These are phyloP conservation scores for Xenops minutus DNA, from an alignment of 2,797 vertebrate genomes.

Conservation along the genomic window DNA sequence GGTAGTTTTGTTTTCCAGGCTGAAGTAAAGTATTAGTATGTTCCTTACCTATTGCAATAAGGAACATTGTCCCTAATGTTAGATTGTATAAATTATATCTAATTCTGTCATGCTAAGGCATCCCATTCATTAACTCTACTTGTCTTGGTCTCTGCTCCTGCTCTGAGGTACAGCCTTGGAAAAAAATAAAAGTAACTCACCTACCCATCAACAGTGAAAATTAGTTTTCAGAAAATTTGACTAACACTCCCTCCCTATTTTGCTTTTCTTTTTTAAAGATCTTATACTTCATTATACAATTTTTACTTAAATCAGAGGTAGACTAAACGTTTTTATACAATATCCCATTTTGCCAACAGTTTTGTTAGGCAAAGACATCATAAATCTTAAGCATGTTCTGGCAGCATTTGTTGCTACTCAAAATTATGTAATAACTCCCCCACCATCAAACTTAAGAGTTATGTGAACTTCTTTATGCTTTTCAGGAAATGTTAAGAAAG, in stretches of 20 bases:
- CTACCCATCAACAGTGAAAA: neutral
- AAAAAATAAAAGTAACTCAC: neutral
- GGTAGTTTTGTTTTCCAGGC: neutral
- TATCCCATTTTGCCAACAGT: neutral
- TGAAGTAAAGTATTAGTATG: neutral
- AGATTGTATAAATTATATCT: neutral
- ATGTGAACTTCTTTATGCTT: rapidly evolving
- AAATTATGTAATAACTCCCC: neutral
- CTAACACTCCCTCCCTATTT: rapidly evolving
- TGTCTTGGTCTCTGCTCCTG: neutral
- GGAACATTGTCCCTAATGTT: neutral
- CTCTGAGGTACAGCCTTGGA: neutral
- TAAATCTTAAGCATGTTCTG: neutral
- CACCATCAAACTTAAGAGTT: neutral
- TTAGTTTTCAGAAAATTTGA: neutral
- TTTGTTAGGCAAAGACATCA: neutral
- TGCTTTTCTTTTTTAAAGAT: neutral
- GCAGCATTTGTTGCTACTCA: neutral
- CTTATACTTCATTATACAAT: neutral
- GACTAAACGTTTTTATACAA: neutral
- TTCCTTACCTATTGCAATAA: neutral
- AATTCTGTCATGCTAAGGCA: neutral
- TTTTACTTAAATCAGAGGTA: neutral
- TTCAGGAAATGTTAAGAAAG: neutral
- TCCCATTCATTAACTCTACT: neutral